Percentiles rank a stretch among this genome's conserved stretches.
phyloP scores from a whole-genome alignment of 2,113 vertebrate genomes.

The Lycaon pictus region DNA sequence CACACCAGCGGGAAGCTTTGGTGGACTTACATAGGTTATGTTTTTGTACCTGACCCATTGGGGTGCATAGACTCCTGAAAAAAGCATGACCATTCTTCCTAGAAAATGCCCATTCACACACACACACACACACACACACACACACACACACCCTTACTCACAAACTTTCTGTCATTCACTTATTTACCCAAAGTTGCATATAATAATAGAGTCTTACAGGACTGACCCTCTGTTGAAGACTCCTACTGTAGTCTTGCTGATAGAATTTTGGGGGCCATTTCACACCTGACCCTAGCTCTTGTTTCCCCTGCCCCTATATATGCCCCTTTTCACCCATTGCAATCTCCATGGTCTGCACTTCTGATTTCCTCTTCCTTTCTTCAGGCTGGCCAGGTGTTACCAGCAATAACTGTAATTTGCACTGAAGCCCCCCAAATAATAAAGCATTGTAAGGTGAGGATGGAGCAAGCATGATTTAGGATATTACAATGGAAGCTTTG shows the following conservation, averaged over 20 bases:
- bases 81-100: not conserved
- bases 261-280: not conserved
- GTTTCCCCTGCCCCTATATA: not conserved
- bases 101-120: not conserved
- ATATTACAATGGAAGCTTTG: not conserved
- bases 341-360: not conserved
- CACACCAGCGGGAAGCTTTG: not conserved
- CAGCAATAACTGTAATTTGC: slow-evolving; percentile 85
- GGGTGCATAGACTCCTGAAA: not conserved
- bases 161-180: not conserved
- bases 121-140: not conserved
- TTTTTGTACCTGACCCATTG: not conserved
- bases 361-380: not conserved
- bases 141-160: not conserved
- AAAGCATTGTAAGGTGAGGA: slow-evolving; percentile 88
- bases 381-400: slow-evolving; percentile 91
- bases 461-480: not conserved
- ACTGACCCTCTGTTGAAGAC: not conserved
- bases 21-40: not conserved
- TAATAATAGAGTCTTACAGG: not conserved
- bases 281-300: not conserved
- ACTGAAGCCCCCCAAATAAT: slow-evolving; percentile 83
- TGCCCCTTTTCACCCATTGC: not conserved
- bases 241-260: not conserved
- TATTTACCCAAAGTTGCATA: not conserved